Evolutionary conservation across 2,888 invertebrate genomes (phyloP), one percentile per base, ranked within the genome.

Genomic region (Cinara cedri): DNA sequence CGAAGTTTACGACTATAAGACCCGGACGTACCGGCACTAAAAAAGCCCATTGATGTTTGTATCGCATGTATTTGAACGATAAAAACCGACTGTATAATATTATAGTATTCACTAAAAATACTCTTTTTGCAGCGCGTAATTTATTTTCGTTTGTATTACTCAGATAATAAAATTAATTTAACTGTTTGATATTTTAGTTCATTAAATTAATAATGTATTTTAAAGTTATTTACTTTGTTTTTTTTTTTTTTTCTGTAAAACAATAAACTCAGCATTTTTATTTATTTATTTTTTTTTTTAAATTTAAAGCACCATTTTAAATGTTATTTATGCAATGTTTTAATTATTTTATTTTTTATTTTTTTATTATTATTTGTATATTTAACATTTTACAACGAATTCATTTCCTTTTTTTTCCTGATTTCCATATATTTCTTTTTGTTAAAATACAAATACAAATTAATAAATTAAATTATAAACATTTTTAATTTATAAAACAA

Each of bases 91-190:
- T 65, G 34, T 34, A 60, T 78, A 70, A 70, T 24, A 62, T 19
- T 34, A 60, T 78, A 70, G 60, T 24, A 62, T 19, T 13, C 49
- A 70, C 51, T 78, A 68, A 70, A 78, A 78, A 68, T 51, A 70
- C 68, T 21, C 66, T 11, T 14, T 2, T n/a, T n/a, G n/a, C n/a
- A n/a, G 51, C 68, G 57, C 1, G 66, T 76, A 60, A 60, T 78
- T 70, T 70, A 70, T 78, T 78, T 70, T 51, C n/a, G 68, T 78
- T 78, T 60, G 68, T 68, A 46, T n/a, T 68, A 60, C 78, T 78
- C 34, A 60, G 49, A 78, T 60, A 55, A 49, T 66, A 68, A 75
- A 68, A 34, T 68, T 68, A 49, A 68, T 78, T 78, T 70, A 68
- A 70, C 57, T 60, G 49, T 70, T 70, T 60, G 24, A 66, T 68